Evolutionary conservation across 2,888 invertebrate species (phyloP), one percentile per base, ranked within the genome.

Genomic region (Rapana venosa): DNA sequence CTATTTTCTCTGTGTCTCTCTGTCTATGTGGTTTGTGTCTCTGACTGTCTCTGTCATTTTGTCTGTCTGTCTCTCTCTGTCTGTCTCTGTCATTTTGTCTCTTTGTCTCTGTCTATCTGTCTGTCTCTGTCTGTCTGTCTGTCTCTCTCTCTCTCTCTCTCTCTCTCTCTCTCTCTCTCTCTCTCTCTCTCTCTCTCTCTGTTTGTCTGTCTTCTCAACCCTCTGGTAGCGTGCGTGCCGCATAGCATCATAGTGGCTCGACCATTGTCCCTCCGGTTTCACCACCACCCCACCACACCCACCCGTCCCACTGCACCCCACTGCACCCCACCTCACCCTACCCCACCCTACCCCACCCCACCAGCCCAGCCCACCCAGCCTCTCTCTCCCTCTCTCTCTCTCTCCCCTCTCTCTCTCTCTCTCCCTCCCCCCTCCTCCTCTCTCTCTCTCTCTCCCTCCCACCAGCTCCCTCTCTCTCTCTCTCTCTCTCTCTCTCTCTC

Each of bases 41-140:
- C n/a, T n/a, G n/a, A n/a, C 15, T 58, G 61, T 61, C 0, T 0
- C 1, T 61, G 61, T 61, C 1, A 17, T 11, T 61, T 1, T 61
- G 61, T 61, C 1, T 61, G 58, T 58, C 58, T 58, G 58, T 58
- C 58, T 58, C 58, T 61, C 13, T 61, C 13, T 15, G 61, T 15
- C 8, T 66, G 66, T 13, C 26, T 1, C 26, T 66, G 6, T 22
- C 26, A 6, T 2, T 17, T 13, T 66, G 6, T 66, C 26, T 74
- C 74, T 74, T n/a, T 74, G n/a, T 74, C 74, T 74, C 74, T 74
- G n/a, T 74, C 74, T 74, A 13, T 74, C 74, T 74, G n/a, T 74
- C 74, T 74, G n/a, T 74, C 74, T 74, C 74, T 74, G n/a, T n/a
- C 74, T 74, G n/a, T 74, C 74, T n/a, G 2, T 74, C 74, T 74